phyloP scores from a whole-genome alignment of 2,888 invertebrate genomes.

The Sinopyrophorus schimmeli region DNA sequence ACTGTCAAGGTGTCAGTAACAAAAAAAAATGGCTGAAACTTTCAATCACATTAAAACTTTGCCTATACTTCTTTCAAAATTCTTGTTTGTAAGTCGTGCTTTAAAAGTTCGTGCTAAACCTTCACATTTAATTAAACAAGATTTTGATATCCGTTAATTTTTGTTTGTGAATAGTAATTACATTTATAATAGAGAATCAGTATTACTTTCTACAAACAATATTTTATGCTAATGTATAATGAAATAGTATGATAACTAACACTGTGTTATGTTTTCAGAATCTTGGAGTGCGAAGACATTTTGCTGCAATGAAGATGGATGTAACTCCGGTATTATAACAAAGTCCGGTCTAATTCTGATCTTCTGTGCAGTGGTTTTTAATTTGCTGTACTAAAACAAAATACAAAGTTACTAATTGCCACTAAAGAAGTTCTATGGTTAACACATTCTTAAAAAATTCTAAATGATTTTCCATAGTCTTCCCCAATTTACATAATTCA shows the following conservation, averaged over 20 bases:
- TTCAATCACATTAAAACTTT: slow-evolving; percentile 16
- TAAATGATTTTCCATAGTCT: slow-evolving; percentile 36
- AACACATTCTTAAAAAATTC: slow-evolving; percentile 34
- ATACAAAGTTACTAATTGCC: slow-evolving; percentile 5
- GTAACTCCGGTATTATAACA: slow-evolving; percentile 58
- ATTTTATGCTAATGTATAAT: too few relatives aligned
- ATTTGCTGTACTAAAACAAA: slow-evolving; percentile 33
- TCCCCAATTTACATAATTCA: slow-evolving; percentile 18
- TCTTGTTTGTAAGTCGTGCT: slow-evolving; percentile 13
- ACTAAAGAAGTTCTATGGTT: slow-evolving; percentile 14
- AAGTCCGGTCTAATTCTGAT: slow-evolving; percentile 26
- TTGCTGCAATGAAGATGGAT: slow-evolving; percentile 74
- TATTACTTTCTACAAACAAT: too few relatives aligned
- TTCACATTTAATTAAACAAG: too few relatives aligned
- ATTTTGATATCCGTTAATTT: too few relatives aligned
- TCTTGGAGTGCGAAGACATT: slow-evolving; percentile 77
- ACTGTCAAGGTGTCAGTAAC: slow-evolving; percentile 12
- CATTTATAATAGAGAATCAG: too few relatives aligned
- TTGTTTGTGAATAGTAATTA: too few relatives aligned
- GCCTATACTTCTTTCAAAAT: slow-evolving; percentile 6
- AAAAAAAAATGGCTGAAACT: slow-evolving; percentile 5
- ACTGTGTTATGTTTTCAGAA: slow-evolving; percentile 62
- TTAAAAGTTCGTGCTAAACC: too few relatives aligned
- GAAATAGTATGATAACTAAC: too few relatives aligned
- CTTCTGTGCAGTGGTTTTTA: slow-evolving; percentile 23